Evolutionary conservation across 1,140 invertebrate species (phyloP).

Genomic region (Branchinecta lindahli): DNA sequence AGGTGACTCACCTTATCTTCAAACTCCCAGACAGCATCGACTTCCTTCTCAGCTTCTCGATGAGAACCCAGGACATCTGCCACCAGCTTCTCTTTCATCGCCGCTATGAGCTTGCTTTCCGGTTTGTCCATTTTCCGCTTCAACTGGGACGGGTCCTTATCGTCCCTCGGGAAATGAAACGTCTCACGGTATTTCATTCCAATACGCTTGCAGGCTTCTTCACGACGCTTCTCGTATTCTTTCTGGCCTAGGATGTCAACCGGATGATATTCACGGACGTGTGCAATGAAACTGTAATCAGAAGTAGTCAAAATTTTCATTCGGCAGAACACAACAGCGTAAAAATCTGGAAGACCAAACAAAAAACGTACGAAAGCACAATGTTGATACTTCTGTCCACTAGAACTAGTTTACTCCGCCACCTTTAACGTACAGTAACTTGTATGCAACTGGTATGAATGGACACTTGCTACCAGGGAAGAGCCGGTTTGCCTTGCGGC

Average conservation of each 20-base stretch:
- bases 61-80: slow-evolving; percentile 63
- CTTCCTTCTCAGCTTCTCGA: slow-evolving; percentile 70
- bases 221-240: slow-evolving; percentile 61
- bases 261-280: slow-evolving; percentile 63
- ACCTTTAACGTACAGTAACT: too few species aligned
- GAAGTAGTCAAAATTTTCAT: slow-evolving; percentile 2
- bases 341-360: too few species aligned
- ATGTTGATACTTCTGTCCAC: too few species aligned
- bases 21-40: slow-evolving; percentile 73
- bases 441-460: too few species aligned
- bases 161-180: slow-evolving; percentile 1
- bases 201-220: slow-evolving; percentile 46
- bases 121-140: neutral
- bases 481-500: too few species aligned
- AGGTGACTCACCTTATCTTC: slow-evolving; percentile 67
- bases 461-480: too few species aligned
- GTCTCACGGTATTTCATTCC: slow-evolving; percentile 23
- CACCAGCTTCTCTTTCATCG: slow-evolving; percentile 68
- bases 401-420: too few species aligned
- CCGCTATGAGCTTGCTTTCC: slow-evolving; percentile 55
- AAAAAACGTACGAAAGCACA: too few species aligned
- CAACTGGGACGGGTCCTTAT: slow-evolving; percentile 10
- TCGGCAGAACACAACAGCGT: too few species aligned
- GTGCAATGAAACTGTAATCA: slow-evolving; percentile 60
- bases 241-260: slow-evolving; percentile 58